phyloP scores from a whole-genome alignment of 2,888 invertebrate genomes.

The Dioctria rufipes region DNA sequence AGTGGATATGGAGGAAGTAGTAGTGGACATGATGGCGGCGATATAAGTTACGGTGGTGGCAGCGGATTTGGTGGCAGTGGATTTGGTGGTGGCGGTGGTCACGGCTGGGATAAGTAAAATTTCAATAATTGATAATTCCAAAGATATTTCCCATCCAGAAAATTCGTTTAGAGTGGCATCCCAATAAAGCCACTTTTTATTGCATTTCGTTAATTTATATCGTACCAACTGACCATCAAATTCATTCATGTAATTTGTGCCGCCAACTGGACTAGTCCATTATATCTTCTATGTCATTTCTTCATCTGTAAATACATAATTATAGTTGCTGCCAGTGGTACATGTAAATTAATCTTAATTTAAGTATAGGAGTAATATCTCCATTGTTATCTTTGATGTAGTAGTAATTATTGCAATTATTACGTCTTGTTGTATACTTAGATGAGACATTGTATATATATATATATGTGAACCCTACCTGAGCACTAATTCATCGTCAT shows the following conservation, averaged over 20 bases:
- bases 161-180: neutral
- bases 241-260: neutral
- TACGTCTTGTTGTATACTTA: slow-evolving; percentile 7
- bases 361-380: neutral
- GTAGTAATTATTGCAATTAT: neutral
- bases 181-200: slow-evolving; percentile 1
- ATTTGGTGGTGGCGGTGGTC: slow-evolving; percentile 54
- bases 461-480: neutral
- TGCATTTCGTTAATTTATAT: slow-evolving; percentile 45
- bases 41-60: slow-evolving; percentile 53
- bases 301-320: neutral
- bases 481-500: slow-evolving; percentile 23
- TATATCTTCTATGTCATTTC: neutral
- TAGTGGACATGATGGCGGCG: slow-evolving; percentile 45
- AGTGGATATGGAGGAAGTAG: slow-evolving; percentile 52
- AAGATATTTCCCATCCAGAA: slow-evolving; percentile 1
- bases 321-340: slow-evolving; percentile 20
- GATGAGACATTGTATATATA: slow-evolving; percentile 1
- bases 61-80: slow-evolving; percentile 53
- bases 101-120: slow-evolving; percentile 41
- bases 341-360: slow-evolving; percentile 31
- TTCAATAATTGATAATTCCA: neutral
- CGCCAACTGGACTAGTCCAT: slow-evolving; percentile 11
- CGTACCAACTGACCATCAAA: slow-evolving; percentile 17
- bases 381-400: slow-evolving; percentile 18